Conservation (phyloP, 1,140 invertebrate species). For the Apocrypta bakeri region DNA sequence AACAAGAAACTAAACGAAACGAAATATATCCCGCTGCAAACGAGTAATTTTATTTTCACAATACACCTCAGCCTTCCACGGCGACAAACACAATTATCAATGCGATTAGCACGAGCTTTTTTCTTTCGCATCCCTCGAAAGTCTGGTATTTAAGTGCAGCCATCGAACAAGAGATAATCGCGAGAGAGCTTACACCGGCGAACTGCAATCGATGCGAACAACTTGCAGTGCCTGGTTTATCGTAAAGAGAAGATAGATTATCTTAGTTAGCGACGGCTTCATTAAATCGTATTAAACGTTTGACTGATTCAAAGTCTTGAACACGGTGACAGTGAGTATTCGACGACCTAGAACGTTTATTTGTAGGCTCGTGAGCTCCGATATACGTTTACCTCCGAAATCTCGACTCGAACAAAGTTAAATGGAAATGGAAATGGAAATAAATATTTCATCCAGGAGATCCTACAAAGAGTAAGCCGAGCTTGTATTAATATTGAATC, state of each 20-base stretch:
- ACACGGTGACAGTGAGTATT: not conserved
- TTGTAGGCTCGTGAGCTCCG: not conserved
- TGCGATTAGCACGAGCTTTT: not conserved
- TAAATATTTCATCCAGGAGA: too few species aligned
- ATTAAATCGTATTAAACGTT: slow-evolving; percentile 55
- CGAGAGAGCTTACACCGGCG: not conserved
- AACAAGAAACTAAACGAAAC: too few species aligned
- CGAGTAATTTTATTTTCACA: too few species aligned
- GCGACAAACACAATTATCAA: not conserved
- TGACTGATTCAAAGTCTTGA: slow-evolving; percentile 3
- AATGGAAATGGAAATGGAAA: too few species aligned
- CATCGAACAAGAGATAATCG: not conserved
- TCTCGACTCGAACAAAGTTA: too few species aligned
- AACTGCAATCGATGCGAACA: not conserved
- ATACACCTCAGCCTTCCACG: too few species aligned
- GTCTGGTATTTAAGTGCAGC: not conserved
- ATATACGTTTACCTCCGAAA: too few species aligned
- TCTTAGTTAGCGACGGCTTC: slow-evolving; percentile 61
- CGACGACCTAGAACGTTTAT: not conserved
- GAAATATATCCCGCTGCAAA: too few species aligned
- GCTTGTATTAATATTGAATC: too few species aligned
- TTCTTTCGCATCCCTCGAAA: not conserved
- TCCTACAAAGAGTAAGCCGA: too few species aligned
- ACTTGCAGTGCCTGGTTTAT: slow-evolving; percentile 49
- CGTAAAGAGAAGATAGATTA: slow-evolving; percentile 60